Base-by-base conservation (phyloP, 2,888 invertebrate genomes). In the Lithosia quadra region DNA sequence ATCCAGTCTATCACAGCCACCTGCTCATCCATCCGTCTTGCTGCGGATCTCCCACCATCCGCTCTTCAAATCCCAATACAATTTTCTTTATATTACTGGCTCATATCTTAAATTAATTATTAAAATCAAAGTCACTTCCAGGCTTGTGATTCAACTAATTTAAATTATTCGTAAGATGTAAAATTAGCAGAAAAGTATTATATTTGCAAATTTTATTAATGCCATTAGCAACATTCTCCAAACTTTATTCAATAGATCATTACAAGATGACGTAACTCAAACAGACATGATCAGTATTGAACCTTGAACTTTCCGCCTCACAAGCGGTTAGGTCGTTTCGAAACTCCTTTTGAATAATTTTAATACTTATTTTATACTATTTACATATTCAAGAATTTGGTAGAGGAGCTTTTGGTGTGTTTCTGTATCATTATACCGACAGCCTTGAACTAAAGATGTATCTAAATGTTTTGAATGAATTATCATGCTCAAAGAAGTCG, bases 251-350 rank as follows among this genome's bases (percentile, higher is more conserved):
- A 78, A 72, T 72, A 67, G 65, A 39, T 72, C 56, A 68, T 71
- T 72, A 72, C 59, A 67, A 57, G 56, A 63, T 76, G 74, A 77
- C 68, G 65, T 75, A 74, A 70, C 63, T 49, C 39, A 4, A 63
- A 59, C 39, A 22, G 43, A 55, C 63, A 66, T 57, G 63, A 65
- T 63, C 69, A 65, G 56, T 71, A 70, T 58, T 61, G 69, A 71
- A 81, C 92, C 91, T 91, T 92, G 92, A 92, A 89, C 91, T 92
- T 91, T 90, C 86, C 79, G 79, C 81, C 83, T 82, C 78, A 74
- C 72, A 80, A 81, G 77, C 67, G 69, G 77, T 84, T 84, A 80
- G 82, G 77, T 83, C 82, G 81, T 88, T 84, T 82, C 77, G 81
- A 83, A 86, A 87, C 80, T 61, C 68, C 75, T 71, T 73, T 58